These are phyloP conservation scores for Epicauta chinensis DNA, from an alignment of 1,140 invertebrate species.

Conservation along the genomic window DNA sequence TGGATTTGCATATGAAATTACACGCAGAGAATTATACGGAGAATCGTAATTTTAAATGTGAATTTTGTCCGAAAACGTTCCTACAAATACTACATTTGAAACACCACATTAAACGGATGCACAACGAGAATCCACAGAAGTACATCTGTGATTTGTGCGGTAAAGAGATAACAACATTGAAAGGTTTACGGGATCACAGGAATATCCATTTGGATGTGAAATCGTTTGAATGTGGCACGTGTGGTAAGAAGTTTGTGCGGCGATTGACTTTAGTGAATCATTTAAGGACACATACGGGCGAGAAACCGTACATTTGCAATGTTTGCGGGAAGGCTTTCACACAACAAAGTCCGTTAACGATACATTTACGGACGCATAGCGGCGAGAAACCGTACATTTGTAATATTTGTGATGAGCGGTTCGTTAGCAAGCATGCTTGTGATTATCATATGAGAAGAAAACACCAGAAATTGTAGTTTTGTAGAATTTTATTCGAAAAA, in stretches of 20 bases:
- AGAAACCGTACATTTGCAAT: slow-evolving; percentile 23
- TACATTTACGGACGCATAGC: slow-evolving; percentile 61
- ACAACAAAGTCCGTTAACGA: slow-evolving; percentile 63
- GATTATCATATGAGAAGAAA: no score
- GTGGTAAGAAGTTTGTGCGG: slow-evolving; percentile 47
- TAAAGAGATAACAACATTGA: slow-evolving; percentile 17
- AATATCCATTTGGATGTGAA: slow-evolving; percentile 37
- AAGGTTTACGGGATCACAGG: slow-evolving; percentile 32
- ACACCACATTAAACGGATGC: no score
- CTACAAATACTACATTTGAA: slow-evolving; percentile 17
- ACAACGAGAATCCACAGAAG: not conserved
- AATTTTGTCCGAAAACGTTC: slow-evolving; percentile 44
- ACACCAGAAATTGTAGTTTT: slow-evolving; percentile 32
- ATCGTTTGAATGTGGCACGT: slow-evolving; percentile 42
- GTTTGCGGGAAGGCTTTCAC: slow-evolving; percentile 45
- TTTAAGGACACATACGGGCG: slow-evolving; percentile 12
- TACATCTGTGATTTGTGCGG: slow-evolving; percentile 50
- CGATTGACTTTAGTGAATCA: slow-evolving; percentile 18
- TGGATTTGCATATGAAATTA: slow-evolving; percentile 28
- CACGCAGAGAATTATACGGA: slow-evolving; percentile 25
- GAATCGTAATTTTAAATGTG: slow-evolving; percentile 44
- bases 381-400: slow-evolving; percentile 52
- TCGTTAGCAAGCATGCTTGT: no score
- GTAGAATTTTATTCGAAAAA: slow-evolving; percentile 32
- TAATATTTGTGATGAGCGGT: slow-evolving; percentile 62